Percentiles rank a stretch among this genome's conserved stretches.
These are phyloP conservation scores for Oryzias woworae DNA, from an alignment of 2,113 vertebrate species.

Conservation along the genomic window DNA sequence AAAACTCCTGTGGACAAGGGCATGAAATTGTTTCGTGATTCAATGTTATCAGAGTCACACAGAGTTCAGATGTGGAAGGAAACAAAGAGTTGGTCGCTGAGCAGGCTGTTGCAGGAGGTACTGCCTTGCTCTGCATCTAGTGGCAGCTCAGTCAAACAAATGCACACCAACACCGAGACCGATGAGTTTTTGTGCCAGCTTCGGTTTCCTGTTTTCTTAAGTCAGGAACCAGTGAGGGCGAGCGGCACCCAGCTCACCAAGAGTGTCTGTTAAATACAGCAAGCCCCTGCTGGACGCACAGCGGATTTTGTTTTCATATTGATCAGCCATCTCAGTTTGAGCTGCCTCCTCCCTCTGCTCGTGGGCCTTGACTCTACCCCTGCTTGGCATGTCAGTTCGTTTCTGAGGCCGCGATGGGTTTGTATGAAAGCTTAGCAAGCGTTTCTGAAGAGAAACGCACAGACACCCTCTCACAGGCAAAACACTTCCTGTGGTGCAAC, in stretches of 20 bases:
- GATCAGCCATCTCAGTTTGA: slow-evolving; percentile 32
- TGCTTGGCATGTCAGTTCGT: slow-evolving; percentile 30
- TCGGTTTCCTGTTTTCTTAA: slow-evolving; percentile 60
- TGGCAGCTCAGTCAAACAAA: slow-evolving; percentile 50
- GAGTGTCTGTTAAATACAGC: slow-evolving; percentile 42
- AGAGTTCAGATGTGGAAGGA: slow-evolving; percentile 72
- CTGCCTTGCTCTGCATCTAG: slow-evolving; percentile 35
- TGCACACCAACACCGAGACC: slow-evolving; percentile 35
- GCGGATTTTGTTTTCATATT: slow-evolving; percentile 34
- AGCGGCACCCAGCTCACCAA: slow-evolving; percentile 31
- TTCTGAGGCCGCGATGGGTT: slow-evolving; percentile 23
- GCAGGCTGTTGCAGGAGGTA: slow-evolving; percentile 35
- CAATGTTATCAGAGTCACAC: slow-evolving; percentile 74
- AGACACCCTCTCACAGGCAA: background rate
- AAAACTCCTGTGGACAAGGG: slow-evolving; percentile 41
- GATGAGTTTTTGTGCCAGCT: slow-evolving; percentile 18
- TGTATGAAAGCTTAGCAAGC: slow-evolving; percentile 25
- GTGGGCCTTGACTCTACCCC: slow-evolving; percentile 28
- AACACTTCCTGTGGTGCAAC: slow-evolving; percentile 25
- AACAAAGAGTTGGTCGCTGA: slow-evolving; percentile 53
- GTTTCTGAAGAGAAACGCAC: slow-evolving; percentile 26
- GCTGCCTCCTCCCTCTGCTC: slow-evolving; percentile 30
- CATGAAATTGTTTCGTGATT: slow-evolving; percentile 68
- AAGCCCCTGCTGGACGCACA: slow-evolving; percentile 40
- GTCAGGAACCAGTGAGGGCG: slow-evolving; percentile 48